Evolutionary conservation across 2,888 invertebrate genomes (phyloP).

Genomic region (Drosophila lutescens): DNA sequence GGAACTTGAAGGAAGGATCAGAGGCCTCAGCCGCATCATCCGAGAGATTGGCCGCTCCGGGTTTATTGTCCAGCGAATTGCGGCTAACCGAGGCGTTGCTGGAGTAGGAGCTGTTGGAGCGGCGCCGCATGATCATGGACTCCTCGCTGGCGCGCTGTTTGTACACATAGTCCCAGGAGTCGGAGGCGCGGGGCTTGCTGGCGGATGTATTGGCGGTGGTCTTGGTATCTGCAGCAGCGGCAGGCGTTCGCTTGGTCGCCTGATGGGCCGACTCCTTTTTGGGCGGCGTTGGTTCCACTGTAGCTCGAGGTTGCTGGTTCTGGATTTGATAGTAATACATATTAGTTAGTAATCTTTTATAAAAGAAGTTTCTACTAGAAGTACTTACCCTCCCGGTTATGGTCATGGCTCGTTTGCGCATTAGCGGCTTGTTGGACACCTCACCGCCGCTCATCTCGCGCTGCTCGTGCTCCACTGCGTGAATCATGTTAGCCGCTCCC

Average conservation of each 20-base stretch:
- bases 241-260: conserved; percentile 39
- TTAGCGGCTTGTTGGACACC: conserved; percentile 67
- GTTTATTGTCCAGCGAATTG: conserved; percentile 77
- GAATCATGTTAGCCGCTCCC: conserved; percentile 93
- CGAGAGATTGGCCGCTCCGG: conserved; percentile 50
- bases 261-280: conserved; percentile 56
- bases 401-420: conserved; percentile 80
- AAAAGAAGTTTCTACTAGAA: no score
- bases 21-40: conserved; percentile 62
- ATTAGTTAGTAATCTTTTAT: no score
- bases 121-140: conserved; percentile 92
- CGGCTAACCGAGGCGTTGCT: conserved; percentile 88
- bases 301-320: not conserved
- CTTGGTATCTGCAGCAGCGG: conserved; percentile 32
- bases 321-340: not conserved
- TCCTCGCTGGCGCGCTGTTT: conserved; percentile 87
- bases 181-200: conserved; percentile 67
- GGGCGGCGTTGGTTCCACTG: conserved; percentile 31
- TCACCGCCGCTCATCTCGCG: conserved; percentile 71
- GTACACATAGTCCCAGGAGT: conserved; percentile 87
- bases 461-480: conserved; percentile 88
- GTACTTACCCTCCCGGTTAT: conserved; percentile 69
- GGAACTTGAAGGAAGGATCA: conserved; percentile 82
- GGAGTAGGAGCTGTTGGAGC: conserved; percentile 93
- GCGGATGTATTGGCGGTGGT: conserved; percentile 13